Percentiles rank a stretch among this genome's conserved stretches.
phyloP scores from a whole-genome alignment of 2,888 invertebrate genomes.

The Autographa gamma region DNA sequence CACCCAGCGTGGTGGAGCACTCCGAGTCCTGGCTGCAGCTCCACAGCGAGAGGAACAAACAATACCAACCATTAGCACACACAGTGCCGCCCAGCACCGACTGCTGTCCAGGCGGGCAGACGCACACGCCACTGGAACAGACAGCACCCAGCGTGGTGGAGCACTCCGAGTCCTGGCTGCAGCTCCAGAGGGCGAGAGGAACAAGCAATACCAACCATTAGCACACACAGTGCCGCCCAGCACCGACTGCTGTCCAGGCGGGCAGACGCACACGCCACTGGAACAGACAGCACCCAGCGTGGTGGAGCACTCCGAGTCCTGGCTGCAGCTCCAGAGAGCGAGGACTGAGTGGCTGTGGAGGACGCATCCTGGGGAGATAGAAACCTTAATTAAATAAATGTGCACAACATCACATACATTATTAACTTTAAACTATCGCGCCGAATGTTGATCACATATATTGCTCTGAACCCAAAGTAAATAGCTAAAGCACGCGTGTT shows the following conservation, averaged over 20 bases:
- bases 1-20: constrained; percentile 68
- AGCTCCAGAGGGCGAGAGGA: too few species aligned
- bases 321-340: constrained; percentile 69
- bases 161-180: too few species aligned
- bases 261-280: constrained; percentile 67
- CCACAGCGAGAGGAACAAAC: constrained; percentile 74
- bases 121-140: constrained; percentile 68
- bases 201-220: constrained; percentile 61
- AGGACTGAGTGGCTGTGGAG: constrained; percentile 43
- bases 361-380: constrained; percentile 57
- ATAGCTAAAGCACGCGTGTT: too few species aligned
- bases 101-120: constrained; percentile 66
- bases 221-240: constrained; percentile 67
- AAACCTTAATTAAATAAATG: not conserved
- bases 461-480: too few species aligned
- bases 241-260: constrained; percentile 63
- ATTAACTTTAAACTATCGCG: too few species aligned
- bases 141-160: too few species aligned
- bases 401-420: too few species aligned
- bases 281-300: constrained; percentile 69
- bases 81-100: constrained; percentile 63
- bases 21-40: constrained; percentile 67
- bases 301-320: constrained; percentile 68
- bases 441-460: too few species aligned
- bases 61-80: constrained; percentile 70